A percentile compares a stretch with the other conserved stretches of the same genome.
These are phyloP conservation scores for Lathamus discolor DNA, from an alignment of 2,113 vertebrate genomes.

Conservation along the genomic window DNA sequence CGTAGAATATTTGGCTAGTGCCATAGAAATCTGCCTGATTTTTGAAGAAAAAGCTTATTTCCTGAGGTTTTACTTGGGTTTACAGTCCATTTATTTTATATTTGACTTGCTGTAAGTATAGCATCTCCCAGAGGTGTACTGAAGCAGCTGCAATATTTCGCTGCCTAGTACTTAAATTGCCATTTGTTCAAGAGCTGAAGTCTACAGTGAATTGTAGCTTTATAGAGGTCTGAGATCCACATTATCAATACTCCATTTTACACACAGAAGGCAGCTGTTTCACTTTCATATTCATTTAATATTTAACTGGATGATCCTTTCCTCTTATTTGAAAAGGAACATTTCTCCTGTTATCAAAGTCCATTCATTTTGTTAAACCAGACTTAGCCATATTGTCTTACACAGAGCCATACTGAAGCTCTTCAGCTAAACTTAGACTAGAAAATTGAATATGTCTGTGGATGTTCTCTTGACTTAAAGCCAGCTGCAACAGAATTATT, in stretches of 20 bases:
- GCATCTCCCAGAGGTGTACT: neutral
- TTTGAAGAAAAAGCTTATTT: neutral
- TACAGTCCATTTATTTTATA: neutral
- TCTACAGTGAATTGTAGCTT: neutral
- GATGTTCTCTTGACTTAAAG: neutral
- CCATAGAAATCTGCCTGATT: neutral
- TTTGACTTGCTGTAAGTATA: neutral
- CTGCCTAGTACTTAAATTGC: neutral
- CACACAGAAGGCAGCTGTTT: neutral
- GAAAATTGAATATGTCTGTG: neutral
- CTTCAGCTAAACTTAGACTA: neutral
- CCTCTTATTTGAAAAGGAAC: neutral
- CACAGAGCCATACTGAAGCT: neutral
- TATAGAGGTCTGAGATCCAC: neutral
- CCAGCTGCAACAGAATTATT: neutral
- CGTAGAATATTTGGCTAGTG: neutral
- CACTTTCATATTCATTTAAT: neutral
- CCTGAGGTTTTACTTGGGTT: neutral
- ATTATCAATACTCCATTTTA: neutral
- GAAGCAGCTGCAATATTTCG: neutral
- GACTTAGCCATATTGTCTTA: neutral
- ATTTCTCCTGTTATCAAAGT: neutral
- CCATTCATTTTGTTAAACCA: neutral
- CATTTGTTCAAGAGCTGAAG: neutral
- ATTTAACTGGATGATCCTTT: neutral